These are phyloP conservation scores for Clistopyga incitator DNA, from an alignment of 2,888 invertebrate species.

Conservation along the genomic window DNA sequence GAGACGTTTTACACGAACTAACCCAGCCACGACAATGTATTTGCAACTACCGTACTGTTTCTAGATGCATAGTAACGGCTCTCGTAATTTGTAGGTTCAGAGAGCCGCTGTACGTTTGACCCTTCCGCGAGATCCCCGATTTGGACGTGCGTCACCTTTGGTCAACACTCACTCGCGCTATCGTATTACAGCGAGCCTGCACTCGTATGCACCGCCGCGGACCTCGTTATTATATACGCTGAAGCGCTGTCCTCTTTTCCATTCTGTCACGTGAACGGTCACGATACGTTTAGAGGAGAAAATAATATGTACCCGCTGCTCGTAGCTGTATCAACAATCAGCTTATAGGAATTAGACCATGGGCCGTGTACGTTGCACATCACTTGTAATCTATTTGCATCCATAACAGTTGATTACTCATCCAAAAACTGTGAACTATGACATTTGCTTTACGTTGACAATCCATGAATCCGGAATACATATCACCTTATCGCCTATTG, in stretches of 20 bases:
- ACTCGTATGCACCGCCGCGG: conserved; percentile 28
- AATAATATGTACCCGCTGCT: conserved; percentile 59
- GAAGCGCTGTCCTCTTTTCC: conserved; percentile 31
- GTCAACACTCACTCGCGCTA: conserved; percentile 51
- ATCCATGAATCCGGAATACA: no score
- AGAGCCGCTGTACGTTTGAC: conserved; percentile 63
- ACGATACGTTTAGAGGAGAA: conserved; percentile 62
- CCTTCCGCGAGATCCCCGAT: conserved; percentile 61
- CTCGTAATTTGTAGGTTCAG: conserved; percentile 65
- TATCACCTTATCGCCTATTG: no score
- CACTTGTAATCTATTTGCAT: background rate
- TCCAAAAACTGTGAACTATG: background rate
- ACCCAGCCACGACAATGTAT: background rate
- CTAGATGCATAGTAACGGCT: conserved; percentile 62
- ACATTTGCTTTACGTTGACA: background rate
- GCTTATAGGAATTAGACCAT: conserved; percentile 11
- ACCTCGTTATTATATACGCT: conserved; percentile 44
- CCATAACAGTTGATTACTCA: conserved; percentile 23
- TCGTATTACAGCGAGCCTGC: conserved; percentile 48
- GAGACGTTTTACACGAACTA: background rate
- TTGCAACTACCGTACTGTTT: conserved; percentile 16
- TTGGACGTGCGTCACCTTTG: conserved; percentile 58
- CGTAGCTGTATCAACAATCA: conserved; percentile 59
- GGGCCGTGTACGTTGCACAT: background rate
- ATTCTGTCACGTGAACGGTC: conserved; percentile 66